Conservation (phyloP, 1,140 invertebrate genomes). For the Apis dorsata region DNA sequence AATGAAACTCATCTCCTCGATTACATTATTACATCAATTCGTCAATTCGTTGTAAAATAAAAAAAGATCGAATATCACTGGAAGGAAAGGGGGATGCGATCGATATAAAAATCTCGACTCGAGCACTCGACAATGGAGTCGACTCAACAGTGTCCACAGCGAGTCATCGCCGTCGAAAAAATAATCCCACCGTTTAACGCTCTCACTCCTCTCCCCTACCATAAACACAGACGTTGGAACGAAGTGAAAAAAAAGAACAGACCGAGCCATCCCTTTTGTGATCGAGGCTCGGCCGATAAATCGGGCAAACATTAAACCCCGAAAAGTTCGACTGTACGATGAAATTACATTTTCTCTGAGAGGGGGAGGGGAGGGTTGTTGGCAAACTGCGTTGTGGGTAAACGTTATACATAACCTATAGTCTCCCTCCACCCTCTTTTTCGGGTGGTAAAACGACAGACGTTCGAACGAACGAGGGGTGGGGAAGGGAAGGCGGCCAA, state of each 20-base stretch:
- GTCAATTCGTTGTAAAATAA: too few relatives aligned
- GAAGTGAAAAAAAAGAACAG: background rate
- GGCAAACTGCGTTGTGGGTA: slow-evolving; percentile 19
- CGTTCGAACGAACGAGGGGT: slow-evolving; percentile 12
- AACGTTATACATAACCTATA: slow-evolving; percentile 36
- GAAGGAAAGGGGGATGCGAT: too few relatives aligned
- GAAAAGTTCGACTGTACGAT: slow-evolving; percentile 33
- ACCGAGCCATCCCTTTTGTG: background rate
- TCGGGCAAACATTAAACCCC: slow-evolving; percentile 37
- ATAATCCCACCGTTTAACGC: background rate
- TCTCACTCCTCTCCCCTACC: background rate
- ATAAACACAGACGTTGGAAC: background rate
- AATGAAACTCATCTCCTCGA: too few relatives aligned
- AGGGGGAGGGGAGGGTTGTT: slow-evolving; percentile 13
- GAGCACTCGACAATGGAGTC: too few relatives aligned
- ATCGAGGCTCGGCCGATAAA: slow-evolving; percentile 19
- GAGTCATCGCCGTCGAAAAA: background rate
- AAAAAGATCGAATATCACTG: too few relatives aligned
- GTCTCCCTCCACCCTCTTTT: too few relatives aligned
- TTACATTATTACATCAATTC: too few relatives aligned
- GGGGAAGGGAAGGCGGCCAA: background rate
- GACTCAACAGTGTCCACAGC: background rate
- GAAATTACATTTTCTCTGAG: slow-evolving; percentile 44
- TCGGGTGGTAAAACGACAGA: slow-evolving; percentile 21
- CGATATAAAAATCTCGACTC: too few relatives aligned